Evolutionary conservation across 2,113 vertebrate species (phyloP), one percentile per base, ranked within the genome.

Genomic region (Centrocercus urophasianus): DNA sequence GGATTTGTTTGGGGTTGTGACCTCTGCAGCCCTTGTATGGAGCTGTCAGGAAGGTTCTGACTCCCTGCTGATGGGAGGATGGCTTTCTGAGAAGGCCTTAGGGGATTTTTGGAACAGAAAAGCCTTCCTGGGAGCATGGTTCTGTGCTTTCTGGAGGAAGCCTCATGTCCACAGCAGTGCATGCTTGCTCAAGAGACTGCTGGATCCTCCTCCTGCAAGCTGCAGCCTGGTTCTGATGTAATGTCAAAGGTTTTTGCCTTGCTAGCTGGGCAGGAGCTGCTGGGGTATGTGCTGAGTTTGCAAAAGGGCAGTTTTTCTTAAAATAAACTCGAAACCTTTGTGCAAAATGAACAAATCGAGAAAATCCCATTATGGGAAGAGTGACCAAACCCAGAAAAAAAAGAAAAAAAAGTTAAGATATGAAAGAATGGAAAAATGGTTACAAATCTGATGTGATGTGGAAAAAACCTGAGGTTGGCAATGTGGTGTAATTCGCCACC

Each of bases 381-480:
- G 78, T 7, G 48, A 84, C 83, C 22, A 38, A 61, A 93, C 88
- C 57, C 25, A 14, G 50, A 8, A 28, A 13, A 13, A 25, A 27
- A 27, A 52, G 13, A 10, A 20, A 11, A 66, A 17, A 24, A 27
- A 64, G 6, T 16, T 8, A 71, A 86, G 64, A 89, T 48, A 45
- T 88, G 80, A 86, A 95, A 93, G 91, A 95, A 95, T 93, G 93
- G 96, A 94, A 95, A 87, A 94, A 77, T 91, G 71, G 65, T 88
- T 63, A 61, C 89, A 9, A 91, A 88, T 81, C 57, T 20, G 80
- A 20, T 72, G 90, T 87, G 91, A 71, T 50, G 36, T 87, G 96
- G 96, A 96, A 96, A 95, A 56, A 95, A 95, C 59, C 83, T 90
- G 48, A 60, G 40, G 64, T 19, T 96, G 89, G 96, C 91, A 93